Evolutionary conservation across 2,888 invertebrate genomes (phyloP).

Genomic region (Diabrotica balteata): DNA sequence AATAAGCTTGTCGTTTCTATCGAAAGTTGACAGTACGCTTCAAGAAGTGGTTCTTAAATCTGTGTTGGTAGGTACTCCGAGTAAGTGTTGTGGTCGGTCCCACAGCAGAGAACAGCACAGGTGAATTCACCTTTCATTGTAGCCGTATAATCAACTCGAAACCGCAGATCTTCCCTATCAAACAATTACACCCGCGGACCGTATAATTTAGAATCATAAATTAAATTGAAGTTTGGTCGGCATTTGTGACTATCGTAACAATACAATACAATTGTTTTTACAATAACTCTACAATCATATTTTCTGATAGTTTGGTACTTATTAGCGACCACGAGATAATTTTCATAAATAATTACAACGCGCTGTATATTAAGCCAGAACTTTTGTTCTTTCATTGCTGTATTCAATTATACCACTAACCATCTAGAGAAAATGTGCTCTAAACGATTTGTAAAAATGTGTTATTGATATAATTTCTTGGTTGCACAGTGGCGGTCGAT

Average conservation of each 20-base stretch:
- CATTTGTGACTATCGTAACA: constrained; percentile 44
- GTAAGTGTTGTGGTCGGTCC: constrained; percentile 14
- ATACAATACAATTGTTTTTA: constrained; percentile 44
- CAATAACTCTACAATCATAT: constrained; percentile 39
- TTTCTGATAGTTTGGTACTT: constrained; percentile 40
- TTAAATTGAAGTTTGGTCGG: constrained; percentile 55
- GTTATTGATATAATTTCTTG: constrained; percentile 13
- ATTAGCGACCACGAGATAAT: constrained; percentile 40
- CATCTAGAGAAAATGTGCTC: constrained; percentile 20
- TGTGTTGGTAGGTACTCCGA: constrained; percentile 2
- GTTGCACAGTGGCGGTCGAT: constrained; percentile 3
- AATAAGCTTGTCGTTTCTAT: not conserved
- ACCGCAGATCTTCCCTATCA: constrained; percentile 47
- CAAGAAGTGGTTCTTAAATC: not conserved
- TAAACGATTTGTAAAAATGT: constrained; percentile 28
- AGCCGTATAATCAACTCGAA: constrained; percentile 46
- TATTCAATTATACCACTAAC: constrained; percentile 23
- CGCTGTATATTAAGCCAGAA: constrained; percentile 29
- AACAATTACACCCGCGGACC: constrained; percentile 59
- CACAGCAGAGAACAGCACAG: constrained; percentile 5
- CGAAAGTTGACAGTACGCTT: constrained; percentile 3
- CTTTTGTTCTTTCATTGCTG: constrained; percentile 25
- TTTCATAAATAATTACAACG: constrained; percentile 39
- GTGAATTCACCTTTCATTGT: constrained; percentile 29
- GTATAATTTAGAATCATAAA: constrained; percentile 60